phyloP scores from a whole-genome alignment of 23 tunicate genomes.

The Pegea sp. region DNA sequence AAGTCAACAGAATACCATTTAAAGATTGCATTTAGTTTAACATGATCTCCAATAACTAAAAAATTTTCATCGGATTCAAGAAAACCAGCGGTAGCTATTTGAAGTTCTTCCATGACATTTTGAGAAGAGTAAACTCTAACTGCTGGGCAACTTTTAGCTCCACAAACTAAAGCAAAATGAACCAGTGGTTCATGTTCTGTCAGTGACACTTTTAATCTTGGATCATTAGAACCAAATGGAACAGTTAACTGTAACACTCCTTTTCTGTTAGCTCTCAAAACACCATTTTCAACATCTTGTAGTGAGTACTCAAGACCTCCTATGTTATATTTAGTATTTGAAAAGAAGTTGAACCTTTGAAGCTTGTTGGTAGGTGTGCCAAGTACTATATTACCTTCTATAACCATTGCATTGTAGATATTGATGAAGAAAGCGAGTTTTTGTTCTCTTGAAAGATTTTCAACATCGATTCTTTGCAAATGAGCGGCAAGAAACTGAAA shows the following conservation, averaged over 20 bases:
- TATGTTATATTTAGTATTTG: conserved; percentile 26
- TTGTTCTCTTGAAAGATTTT: conserved; percentile 27
- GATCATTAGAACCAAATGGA: conserved; percentile 60
- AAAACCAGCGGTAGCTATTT: conserved; percentile 59
- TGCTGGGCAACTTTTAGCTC: conserved; percentile 92
- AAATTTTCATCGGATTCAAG: conserved; percentile 70
- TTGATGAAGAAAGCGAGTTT: conserved; percentile 80
- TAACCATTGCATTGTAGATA: conserved; percentile 86
- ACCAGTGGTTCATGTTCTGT: conserved; percentile 54
- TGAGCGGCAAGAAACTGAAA: conserved; percentile 40
- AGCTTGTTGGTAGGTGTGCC: conserved; percentile 33
- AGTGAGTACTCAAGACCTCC: conserved; percentile 49
- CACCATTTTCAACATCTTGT: conserved; percentile 93
- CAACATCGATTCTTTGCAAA: conserved; percentile 32
- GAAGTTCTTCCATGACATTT: conserved; percentile 16
- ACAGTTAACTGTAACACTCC: conserved; percentile 58
- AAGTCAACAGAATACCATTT: conserved; percentile 86
- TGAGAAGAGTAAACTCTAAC: conserved; percentile 65
- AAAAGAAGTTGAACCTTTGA: conserved; percentile 37
- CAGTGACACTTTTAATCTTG: conserved; percentile 32
- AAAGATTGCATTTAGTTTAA: conserved; percentile 51
- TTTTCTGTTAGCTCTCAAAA: conserved; percentile 69
- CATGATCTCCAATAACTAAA: conserved; percentile 18
- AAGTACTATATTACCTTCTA: conserved; percentile 40
- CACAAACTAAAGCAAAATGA: conserved; percentile 95